Evolutionary conservation across 2,797 vertebrate genomes (phyloP), one percentile per base, ranked within the genome.

Genomic region (Bradypodion pumilum): DNA sequence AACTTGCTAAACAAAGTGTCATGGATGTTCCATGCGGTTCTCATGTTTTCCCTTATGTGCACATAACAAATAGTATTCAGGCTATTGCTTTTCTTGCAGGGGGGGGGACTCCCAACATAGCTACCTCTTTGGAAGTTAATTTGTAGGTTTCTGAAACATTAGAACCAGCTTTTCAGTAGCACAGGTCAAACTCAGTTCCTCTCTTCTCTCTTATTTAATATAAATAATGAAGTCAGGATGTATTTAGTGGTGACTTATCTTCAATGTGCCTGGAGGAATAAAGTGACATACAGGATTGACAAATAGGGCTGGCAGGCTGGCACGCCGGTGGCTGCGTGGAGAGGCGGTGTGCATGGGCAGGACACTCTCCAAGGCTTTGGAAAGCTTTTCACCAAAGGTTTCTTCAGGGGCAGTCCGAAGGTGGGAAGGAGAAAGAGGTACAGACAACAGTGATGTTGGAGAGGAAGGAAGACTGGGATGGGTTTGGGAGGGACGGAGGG

Each of bases 251-350:
- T 90, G 93, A 95, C 94, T 94, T 95, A 94, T 95, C 95, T 96
- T 96, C 94, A 85, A 92, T 93, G 94, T 85, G 93, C 92, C 94
- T 94, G 93, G 92, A 95, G 94, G 92, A 88, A 94, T 93, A 95
- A 86, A 92, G 89, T 65, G 95, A 93, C 92, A 98, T 99, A 99
- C 99, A 96, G 98, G 96, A 97, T 96, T 98, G 96, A 97, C 97
- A 98, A 96, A 98, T 95, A 99, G 97, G 94, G 98, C 97, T 88
- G 98, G 99, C 93, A 99, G 98, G 95, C 98, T 99, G 97, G 98
- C 97, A 90, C 98, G 97, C 93, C 98, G 97, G 90, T 95, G 95
- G 94, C 95, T 95, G 95, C 95, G 94, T 94, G 97, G 95, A 88
- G 96, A 96, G 94, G 97, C 94, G 88, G 97, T 96, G 93, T 98